Percentiles rank a stretch among this genome's conserved stretches.
These are phyloP conservation scores for Acipenser transmontanus DNA, from an alignment of 2,797 vertebrate genomes.

Conservation along the genomic window DNA sequence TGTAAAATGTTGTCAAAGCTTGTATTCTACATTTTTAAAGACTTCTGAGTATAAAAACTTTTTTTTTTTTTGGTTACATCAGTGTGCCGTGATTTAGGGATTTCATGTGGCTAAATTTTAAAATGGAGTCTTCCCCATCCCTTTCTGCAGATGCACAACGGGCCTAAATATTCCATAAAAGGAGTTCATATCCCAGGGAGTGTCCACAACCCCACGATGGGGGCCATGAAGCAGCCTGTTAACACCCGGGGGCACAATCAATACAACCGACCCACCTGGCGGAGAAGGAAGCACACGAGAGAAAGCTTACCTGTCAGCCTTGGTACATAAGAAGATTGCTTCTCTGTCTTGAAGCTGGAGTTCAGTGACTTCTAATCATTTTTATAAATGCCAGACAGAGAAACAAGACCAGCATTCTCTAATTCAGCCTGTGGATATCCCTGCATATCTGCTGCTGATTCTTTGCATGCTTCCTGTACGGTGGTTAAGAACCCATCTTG, in stretches of 20 bases:
- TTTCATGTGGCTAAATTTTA: too few species aligned
- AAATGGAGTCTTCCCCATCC: neutral
- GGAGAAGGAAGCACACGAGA: conserved; percentile 73
- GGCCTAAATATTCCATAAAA: conserved; percentile 82
- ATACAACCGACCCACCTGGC: conserved; percentile 77
- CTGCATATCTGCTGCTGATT: conserved; percentile 48
- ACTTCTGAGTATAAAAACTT: conserved; percentile 1
- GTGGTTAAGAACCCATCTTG: conserved; percentile 50
- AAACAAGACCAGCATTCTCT: conserved; percentile 64
- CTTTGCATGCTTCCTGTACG: conserved; percentile 68
- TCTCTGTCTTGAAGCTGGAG: conserved; percentile 25
- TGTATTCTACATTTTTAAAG: too few species aligned
- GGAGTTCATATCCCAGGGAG: conserved; percentile 72
- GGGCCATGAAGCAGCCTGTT: conserved; percentile 53
- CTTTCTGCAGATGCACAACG: conserved; percentile 62
- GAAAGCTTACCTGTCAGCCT: conserved; percentile 80
- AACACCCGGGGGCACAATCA: conserved; percentile 75
- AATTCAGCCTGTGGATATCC: conserved; percentile 44
- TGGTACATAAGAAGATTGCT: conserved; percentile 63
- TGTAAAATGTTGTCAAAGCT: too few species aligned
- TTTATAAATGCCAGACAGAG: conserved; percentile 32
- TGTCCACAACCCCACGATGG: conserved; percentile 50
- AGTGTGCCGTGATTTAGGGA: too few species aligned
- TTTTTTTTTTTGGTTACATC: neutral
- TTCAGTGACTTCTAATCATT: conserved; percentile 19